phyloP scores from a whole-genome alignment of 2,797 vertebrate species.

The Sebastes steindachneri region DNA sequence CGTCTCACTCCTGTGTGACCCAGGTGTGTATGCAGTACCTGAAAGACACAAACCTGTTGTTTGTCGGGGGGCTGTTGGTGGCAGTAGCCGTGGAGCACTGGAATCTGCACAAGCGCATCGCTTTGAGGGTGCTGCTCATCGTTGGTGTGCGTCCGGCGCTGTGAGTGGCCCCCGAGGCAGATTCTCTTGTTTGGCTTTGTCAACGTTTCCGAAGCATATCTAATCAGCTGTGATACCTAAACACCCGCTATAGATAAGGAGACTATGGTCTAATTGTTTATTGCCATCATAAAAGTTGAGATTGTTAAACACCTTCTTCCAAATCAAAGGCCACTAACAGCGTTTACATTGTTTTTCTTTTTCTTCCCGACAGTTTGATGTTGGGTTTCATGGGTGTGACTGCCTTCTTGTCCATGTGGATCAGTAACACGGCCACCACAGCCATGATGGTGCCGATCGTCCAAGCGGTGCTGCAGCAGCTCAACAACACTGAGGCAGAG shows the following conservation, averaged over 20 bases:
- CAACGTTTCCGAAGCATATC: not conserved
- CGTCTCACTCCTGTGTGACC: not conserved
- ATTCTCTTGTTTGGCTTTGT: not conserved
- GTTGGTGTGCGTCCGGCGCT: slow-evolving; percentile 92
- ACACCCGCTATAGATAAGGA: not conserved
- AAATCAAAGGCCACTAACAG: not conserved
- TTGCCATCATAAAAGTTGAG: slow-evolving; percentile 12
- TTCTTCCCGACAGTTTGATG: slow-evolving; percentile 88
- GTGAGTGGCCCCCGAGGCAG: slow-evolving; percentile 79
- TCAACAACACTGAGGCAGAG: slow-evolving; percentile 80
- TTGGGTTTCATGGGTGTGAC: slow-evolving; percentile 96
- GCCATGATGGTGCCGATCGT: slow-evolving; percentile 99
- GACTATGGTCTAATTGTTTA: not conserved
- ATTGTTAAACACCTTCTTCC: slow-evolving; percentile 37
- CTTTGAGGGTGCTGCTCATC: slow-evolving; percentile 89
- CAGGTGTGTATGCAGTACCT: slow-evolving; percentile 97
- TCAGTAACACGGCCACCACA: slow-evolving; percentile 97
- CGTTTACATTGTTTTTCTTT: not conserved
- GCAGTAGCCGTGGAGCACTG: slow-evolving; percentile 95
- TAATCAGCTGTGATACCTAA: slow-evolving; percentile 6
- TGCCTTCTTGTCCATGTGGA: slow-evolving; percentile 99
- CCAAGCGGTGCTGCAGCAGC: slow-evolving; percentile 91
- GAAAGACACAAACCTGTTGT: slow-evolving; percentile 95
- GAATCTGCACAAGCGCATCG: slow-evolving; percentile 97
- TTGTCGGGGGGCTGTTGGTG: slow-evolving; percentile 92